These are phyloP conservation scores for Cyrtodaria siliqua DNA, from an alignment of 2,888 invertebrate genomes.

Conservation along the genomic window DNA sequence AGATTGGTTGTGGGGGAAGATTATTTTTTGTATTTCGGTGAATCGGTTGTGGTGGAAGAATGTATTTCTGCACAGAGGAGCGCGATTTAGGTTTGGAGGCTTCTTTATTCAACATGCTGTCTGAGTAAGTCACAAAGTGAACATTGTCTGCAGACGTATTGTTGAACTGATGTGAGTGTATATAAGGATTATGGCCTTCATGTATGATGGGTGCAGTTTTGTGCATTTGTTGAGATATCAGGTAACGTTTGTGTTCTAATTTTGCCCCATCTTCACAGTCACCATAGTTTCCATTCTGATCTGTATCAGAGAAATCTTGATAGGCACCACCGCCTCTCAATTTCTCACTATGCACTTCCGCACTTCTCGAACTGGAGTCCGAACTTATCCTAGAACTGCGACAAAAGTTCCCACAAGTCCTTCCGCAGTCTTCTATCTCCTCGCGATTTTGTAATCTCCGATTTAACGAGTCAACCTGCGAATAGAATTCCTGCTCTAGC, in stretches of 20 bases:
- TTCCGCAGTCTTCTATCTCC: too few species aligned
- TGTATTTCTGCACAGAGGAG: slow-evolving; percentile 56
- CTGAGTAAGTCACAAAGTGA: slow-evolving; percentile 59
- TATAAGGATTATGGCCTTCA: slow-evolving; percentile 28
- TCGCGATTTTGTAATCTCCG: too few species aligned
- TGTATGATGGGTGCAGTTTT: slow-evolving; percentile 20
- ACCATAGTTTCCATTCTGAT: slow-evolving; percentile 1
- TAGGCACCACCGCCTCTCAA: slow-evolving; percentile 8
- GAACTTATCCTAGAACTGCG: slow-evolving; percentile 38
- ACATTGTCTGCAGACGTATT: slow-evolving; percentile 41
- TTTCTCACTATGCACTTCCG: not conserved
- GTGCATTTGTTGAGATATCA: slow-evolving; percentile 33
- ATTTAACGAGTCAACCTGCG: slow-evolving; percentile 21
- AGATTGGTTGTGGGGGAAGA: slow-evolving; percentile 66
- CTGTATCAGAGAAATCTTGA: not conserved
- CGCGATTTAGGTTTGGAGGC: slow-evolving; percentile 53
- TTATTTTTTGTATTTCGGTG: slow-evolving; percentile 45
- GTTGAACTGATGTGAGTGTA: slow-evolving; percentile 23
- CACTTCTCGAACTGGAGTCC: slow-evolving; percentile 24
- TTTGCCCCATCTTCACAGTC: not conserved
- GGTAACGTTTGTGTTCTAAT: slow-evolving; percentile 26
- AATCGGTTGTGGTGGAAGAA: slow-evolving; percentile 64
- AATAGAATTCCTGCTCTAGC: slow-evolving; percentile 35
- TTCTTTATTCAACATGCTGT: slow-evolving; percentile 52
- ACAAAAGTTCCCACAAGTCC: too few species aligned